Base-by-base conservation (phyloP, 2,888 invertebrate genomes). In the Bedellia somnulentella region DNA sequence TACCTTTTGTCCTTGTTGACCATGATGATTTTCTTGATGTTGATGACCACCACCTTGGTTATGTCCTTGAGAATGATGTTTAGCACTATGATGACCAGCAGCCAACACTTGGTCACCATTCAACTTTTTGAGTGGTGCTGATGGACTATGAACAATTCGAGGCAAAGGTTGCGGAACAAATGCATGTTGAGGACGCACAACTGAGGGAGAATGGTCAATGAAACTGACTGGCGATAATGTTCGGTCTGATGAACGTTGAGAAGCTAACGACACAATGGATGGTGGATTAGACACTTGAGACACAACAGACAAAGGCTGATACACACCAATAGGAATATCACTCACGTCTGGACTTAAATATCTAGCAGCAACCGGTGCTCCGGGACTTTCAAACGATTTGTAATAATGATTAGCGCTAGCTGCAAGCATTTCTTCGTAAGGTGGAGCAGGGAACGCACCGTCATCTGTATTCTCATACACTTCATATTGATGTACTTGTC, bases 1-100 rank as follows among this genome's bases (percentile, higher is more conserved):
- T 30, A 73, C 77, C 64, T 82, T 79, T 14, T 76, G 79, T 4
- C 80, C 82, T 36, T 79, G 76, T 5, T 75, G 63, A 1, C 59
- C 67, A 36, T 79, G 61, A 37, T 81, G 77, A 11, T 75, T 70
- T 0, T 58, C 63, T 25, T 80, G 77, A 12, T 80, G 67, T 10
- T 68, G 60, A 22, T 78, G 68, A 1, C 83, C 83, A 1, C 79
- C 81, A 1, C 79, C 80, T 2, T 68, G 61, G 25, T 64, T 49
- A 26, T 64, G 54, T 3, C 58, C 57, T 15, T 64, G 57, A 2
- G 49, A 53, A 21, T 45, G 12, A 37, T 45, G 37, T 28, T 47
- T 43, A 15, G 43, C 30, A 21, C 34, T 33, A 31, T 40, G 37
- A n/a, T 54, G 54, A 23, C 54, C 49, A 0, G 57, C 51, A 0